phyloP scores from a whole-genome alignment of 1,140 invertebrate species.

The Musca domestica region DNA sequence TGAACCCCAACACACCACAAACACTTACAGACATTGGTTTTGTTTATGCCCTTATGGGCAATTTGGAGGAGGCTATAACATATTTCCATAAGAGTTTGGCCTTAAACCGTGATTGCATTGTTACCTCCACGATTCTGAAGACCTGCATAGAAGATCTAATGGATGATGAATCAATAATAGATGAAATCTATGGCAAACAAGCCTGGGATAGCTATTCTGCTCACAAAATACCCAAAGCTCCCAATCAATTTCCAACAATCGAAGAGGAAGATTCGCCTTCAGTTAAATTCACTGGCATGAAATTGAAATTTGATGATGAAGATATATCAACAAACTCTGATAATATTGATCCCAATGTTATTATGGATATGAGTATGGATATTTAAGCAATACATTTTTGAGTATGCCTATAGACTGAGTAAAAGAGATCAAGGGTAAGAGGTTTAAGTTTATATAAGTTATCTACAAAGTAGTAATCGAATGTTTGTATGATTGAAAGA shows the following conservation, averaged over 20 bases:
- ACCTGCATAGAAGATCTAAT: slow-evolving; percentile 78
- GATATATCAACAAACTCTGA: slow-evolving; percentile 31
- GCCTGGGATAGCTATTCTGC: slow-evolving; percentile 22
- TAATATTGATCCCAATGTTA: slow-evolving; percentile 44
- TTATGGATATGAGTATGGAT: slow-evolving; percentile 50
- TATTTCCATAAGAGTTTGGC: slow-evolving; percentile 89
- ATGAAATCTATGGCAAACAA: slow-evolving; percentile 44
- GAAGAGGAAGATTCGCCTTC: slow-evolving; percentile 25
- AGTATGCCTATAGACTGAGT: background rate
- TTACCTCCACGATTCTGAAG: slow-evolving; percentile 83
- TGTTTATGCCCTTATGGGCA: slow-evolving; percentile 76
- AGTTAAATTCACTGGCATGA: slow-evolving; percentile 42
- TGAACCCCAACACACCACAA: slow-evolving; percentile 76
- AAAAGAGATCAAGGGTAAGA: background rate
- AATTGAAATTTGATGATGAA: slow-evolving; percentile 46
- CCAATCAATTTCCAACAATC: slow-evolving; percentile 24
- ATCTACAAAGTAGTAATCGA: background rate
- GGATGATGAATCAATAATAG: slow-evolving; percentile 55
- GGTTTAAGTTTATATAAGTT: background rate
- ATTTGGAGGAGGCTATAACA: slow-evolving; percentile 77
- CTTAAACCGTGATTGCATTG: slow-evolving; percentile 84
- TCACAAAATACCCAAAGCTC: slow-evolving; percentile 4
- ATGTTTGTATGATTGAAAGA: slow-evolving; percentile 11
- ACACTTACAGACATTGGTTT: slow-evolving; percentile 87
- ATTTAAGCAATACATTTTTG: slow-evolving; percentile 27